These are phyloP conservation scores for Pituophis catenifer DNA, from an alignment of 2,113 vertebrate species.

Conservation along the genomic window DNA sequence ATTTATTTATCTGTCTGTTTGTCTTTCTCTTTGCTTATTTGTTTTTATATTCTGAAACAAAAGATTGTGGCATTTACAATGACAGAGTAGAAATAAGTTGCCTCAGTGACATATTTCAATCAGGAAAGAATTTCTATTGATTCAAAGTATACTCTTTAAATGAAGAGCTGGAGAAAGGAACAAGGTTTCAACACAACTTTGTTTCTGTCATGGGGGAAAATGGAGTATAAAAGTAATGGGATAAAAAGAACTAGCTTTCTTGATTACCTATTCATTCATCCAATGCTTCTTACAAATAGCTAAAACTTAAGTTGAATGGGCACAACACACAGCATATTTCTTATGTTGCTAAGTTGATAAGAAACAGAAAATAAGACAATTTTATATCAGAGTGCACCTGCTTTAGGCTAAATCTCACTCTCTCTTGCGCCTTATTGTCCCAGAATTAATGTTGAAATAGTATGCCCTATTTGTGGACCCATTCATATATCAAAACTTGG, in stretches of 20 bases:
- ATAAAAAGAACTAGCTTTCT: neutral
- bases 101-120: neutral
- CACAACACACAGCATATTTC: neutral
- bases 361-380: neutral
- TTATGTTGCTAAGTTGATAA: neutral
- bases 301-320: neutral
- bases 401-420: neutral
- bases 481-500: neutral
- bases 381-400: neutral
- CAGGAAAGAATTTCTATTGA: neutral
- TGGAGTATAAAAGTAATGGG: neutral
- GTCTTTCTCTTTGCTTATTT: neutral
- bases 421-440: neutral
- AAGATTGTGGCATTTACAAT: neutral
- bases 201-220: neutral
- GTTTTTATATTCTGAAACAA: neutral
- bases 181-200: neutral
- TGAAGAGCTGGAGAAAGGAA: neutral
- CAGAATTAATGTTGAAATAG: neutral
- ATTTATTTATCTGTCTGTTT: neutral
- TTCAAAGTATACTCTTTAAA: slow-evolving; percentile 1
- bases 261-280: neutral
- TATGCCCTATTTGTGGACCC: neutral
- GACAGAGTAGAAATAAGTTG: neutral
- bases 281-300: neutral